Conservation (phyloP, 2,113 vertebrate species). For the Marcusenius ussheri region DNA sequence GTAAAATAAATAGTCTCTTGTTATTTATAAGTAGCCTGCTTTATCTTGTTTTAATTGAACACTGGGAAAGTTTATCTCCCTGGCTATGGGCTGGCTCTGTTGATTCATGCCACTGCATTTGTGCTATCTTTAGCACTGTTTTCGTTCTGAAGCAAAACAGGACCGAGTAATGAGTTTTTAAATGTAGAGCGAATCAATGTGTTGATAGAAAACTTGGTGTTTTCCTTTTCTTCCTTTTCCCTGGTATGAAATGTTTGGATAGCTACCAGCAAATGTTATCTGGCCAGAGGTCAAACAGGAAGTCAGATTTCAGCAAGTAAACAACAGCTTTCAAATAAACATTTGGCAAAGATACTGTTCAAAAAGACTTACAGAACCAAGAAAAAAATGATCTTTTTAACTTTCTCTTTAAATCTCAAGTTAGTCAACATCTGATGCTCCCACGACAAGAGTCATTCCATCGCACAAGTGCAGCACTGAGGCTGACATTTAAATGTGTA, state of each 20-base stretch:
- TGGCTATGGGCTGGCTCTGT: neutral
- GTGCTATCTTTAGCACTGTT: slow-evolving; percentile 17
- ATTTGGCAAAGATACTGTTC: neutral
- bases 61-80: neutral
- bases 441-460: slow-evolving; percentile 8
- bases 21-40: neutral
- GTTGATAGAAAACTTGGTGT: neutral
- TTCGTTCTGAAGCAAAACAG: slow-evolving; percentile 15
- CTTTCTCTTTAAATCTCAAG: slow-evolving; percentile 2
- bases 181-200: neutral
- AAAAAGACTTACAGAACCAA: neutral
- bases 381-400: neutral
- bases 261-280: slow-evolving; percentile 14
- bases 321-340: neutral
- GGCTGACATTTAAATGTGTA: slow-evolving; percentile 13
- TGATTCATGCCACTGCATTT: neutral
- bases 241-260: slow-evolving; percentile 8
- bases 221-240: neutral
- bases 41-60: neutral
- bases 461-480: neutral
- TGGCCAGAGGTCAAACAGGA: neutral
- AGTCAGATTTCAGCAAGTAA: slow-evolving; percentile 12
- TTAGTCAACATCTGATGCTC: neutral
- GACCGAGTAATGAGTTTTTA: neutral
- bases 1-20: neutral